A percentile compares a stretch with the other conserved stretches of the same genome.
phyloP scores from a whole-genome alignment of 2,797 vertebrate species.

The Balearica regulorum region DNA sequence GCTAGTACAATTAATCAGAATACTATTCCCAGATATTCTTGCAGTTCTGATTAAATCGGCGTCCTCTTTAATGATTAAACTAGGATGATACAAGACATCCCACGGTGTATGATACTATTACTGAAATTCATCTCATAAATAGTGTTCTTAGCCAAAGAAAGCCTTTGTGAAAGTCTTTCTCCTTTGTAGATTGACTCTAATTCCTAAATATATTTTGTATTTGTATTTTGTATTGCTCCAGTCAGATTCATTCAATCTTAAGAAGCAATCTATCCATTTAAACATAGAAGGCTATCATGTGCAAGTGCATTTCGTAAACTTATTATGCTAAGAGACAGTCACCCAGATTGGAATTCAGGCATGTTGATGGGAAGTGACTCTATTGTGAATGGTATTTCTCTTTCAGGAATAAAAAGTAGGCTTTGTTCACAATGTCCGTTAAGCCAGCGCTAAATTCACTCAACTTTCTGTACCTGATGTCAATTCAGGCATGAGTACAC shows the following conservation, averaged over 20 bases:
- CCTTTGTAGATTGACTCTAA: not conserved
- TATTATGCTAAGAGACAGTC: constrained; percentile 40
- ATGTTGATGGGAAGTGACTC: constrained; percentile 51
- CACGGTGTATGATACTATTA: not conserved
- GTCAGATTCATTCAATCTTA: not conserved
- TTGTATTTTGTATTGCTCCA: not conserved
- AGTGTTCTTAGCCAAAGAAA: not conserved
- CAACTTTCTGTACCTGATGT: constrained; percentile 49
- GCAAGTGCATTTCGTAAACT: constrained; percentile 35
- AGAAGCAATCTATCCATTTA: not conserved
- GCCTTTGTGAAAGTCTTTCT: not conserved
- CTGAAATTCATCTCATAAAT: not conserved
- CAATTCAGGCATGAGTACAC: constrained; percentile 32
- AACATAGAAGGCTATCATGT: not conserved
- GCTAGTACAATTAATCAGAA: not conserved
- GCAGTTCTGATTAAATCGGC: constrained; percentile 18
- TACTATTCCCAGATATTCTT: not conserved
- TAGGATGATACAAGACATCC: not conserved
- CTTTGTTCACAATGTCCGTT: constrained; percentile 25
- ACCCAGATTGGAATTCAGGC: constrained; percentile 36
- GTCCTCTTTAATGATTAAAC: constrained; percentile 8
- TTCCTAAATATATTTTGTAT: not conserved
- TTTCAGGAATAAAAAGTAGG: constrained; percentile 34
- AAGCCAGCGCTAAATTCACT: constrained; percentile 45
- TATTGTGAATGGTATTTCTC: constrained; percentile 28